Evolutionary conservation across 2,113 vertebrate species (phyloP).

Genomic region (Tinamus guttatus): DNA sequence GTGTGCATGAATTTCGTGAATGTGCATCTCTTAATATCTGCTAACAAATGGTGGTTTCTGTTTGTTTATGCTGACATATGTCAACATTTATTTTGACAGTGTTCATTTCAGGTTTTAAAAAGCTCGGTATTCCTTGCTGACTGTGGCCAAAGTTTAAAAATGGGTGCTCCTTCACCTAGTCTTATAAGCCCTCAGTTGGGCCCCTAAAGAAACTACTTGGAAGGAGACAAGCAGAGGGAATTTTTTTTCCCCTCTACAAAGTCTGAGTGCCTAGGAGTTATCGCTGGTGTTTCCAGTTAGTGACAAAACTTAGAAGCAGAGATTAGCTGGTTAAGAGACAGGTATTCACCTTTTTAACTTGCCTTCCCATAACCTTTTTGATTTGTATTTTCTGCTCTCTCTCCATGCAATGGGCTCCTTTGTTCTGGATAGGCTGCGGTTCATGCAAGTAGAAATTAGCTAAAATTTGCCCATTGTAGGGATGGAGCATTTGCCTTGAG

Average conservation of each 20-base stretch:
- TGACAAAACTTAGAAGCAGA: background rate
- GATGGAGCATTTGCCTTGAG: background rate
- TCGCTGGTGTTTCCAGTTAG: background rate
- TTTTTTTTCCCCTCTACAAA: background rate
- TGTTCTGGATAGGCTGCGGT: background rate
- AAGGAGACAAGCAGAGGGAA: background rate
- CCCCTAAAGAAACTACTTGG: background rate
- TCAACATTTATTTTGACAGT: background rate
- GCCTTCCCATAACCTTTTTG: background rate
- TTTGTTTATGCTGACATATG: background rate
- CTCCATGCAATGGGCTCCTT: fast-evolving
- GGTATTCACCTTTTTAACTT: background rate
- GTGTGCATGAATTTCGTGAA: background rate
- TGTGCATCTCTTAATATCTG: background rate
- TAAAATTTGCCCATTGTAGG: background rate
- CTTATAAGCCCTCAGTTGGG: background rate
- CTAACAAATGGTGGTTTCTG: background rate
- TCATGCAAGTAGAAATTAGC: background rate
- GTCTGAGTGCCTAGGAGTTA: background rate
- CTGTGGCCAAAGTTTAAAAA: background rate
- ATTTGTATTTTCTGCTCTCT: background rate
- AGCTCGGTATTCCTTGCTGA: background rate
- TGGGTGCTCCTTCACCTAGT: fast-evolving
- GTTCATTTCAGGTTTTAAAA: background rate
- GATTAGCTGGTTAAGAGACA: background rate